These are phyloP conservation scores for Hydropotes inermis DNA, from an alignment of 2,113 vertebrate species.

Conservation along the genomic window DNA sequence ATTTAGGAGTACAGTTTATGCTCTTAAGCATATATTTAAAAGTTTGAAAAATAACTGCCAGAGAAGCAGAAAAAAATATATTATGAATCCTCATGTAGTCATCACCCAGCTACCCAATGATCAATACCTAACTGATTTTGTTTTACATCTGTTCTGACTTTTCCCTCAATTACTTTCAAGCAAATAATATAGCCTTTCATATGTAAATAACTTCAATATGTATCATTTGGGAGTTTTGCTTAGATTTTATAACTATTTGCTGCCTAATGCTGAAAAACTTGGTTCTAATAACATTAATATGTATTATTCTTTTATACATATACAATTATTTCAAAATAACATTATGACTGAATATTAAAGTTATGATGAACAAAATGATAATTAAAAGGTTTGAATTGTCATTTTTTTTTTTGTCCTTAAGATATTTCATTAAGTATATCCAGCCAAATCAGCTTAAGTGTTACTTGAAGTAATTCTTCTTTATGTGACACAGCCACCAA, in stretches of 20 bases:
- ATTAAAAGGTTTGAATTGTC: not conserved
- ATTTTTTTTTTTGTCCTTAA: not conserved
- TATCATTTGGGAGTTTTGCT: not conserved
- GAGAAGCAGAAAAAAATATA: not conserved
- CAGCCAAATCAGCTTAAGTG: not conserved
- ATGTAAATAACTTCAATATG: not conserved
- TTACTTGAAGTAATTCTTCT: not conserved
- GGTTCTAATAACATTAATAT: not conserved
- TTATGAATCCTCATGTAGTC: not conserved
- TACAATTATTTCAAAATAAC: not conserved
- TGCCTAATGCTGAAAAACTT: not conserved
- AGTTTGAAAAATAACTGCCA: not conserved
- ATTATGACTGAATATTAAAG: not conserved
- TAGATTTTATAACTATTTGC: not conserved
- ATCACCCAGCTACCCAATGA: not conserved
- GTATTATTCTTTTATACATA: not conserved
- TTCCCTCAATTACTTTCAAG: not conserved
- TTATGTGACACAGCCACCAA: not conserved
- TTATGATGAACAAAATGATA: not conserved
- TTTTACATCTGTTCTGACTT: not conserved
- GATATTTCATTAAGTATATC: not conserved
- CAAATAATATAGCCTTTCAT: not conserved
- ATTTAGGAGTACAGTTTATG: not conserved
- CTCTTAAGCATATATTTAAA: not conserved
- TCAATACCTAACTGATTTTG: not conserved